Evolutionary conservation across 2,888 invertebrate genomes (phyloP), one percentile per base, ranked within the genome.

Genomic region (Microplitis deprimator): DNA sequence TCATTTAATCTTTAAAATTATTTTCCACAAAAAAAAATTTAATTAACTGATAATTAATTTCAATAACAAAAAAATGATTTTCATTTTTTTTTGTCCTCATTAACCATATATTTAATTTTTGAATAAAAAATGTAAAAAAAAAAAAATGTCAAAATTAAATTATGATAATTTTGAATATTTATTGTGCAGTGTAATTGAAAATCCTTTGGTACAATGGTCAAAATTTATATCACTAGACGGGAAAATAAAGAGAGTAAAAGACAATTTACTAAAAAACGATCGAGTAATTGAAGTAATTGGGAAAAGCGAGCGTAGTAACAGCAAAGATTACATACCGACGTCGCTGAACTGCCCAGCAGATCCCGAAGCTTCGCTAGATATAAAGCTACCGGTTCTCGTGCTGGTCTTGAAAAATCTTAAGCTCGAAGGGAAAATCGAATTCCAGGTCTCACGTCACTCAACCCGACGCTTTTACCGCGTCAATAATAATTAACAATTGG

Each of bases 361-460:
- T 90, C 95, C 96, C 3, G 94, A 95, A 86, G 96, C 97, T 90
- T 96, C 96, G 1, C 92, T 98, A 16, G 97, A 97, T 61, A 97
- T 98, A 85, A 97, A 97, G 90, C 91, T 98, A 83, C 97, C 98
- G 0, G 96, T 96, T 91, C 92, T 98, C 85, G 97, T 98, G 78
- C 95, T 98, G 94, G 96, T 98, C 77, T 95, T 98, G 77, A 98
- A 98, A 91, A 98, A 98, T 91, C 92, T 97, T 85, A 97, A 97
- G 90, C 96, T 96, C 88, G 96, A 97, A 90, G 98, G 97, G 88
- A 96, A 97, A 64, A 96, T 98, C 90, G 98, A 98, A 94, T 95
- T 98, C 73, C 97, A 97, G 94, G 97, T 97, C 89, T 60, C 6
- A 4, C 38, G 39, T 70, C 29, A 29, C 29, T 29, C 29, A 29